phyloP scores from a whole-genome alignment of 2,113 vertebrate genomes.

The Bufo bufo region DNA sequence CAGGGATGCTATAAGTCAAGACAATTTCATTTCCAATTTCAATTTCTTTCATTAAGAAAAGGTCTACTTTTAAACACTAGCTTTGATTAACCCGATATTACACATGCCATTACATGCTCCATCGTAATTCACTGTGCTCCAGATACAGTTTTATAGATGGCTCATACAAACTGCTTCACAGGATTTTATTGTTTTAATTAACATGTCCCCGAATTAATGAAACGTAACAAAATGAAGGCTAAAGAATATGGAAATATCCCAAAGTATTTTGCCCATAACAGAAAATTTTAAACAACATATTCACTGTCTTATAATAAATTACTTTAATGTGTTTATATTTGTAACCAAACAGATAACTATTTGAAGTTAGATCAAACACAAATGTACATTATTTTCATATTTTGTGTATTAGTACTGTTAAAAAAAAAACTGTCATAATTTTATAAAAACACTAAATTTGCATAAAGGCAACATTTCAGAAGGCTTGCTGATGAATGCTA shows the following conservation, averaged over 20 bases:
- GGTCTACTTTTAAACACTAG: slow-evolving; percentile 27
- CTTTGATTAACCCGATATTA: slow-evolving; percentile 45
- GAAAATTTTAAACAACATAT: not conserved
- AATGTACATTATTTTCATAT: slow-evolving; percentile 8
- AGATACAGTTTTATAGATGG: slow-evolving; percentile 30
- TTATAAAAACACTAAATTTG: not conserved
- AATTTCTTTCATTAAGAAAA: slow-evolving; percentile 18
- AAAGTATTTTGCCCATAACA: not conserved
- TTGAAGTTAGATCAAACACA: slow-evolving; percentile 14
- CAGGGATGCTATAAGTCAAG: slow-evolving; percentile 11
- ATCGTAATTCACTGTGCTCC: slow-evolving; percentile 45
- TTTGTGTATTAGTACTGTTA: not conserved
- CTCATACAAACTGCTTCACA: slow-evolving; percentile 21
- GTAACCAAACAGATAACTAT: not conserved
- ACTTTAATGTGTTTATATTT: not conserved
- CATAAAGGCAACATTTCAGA: not conserved
- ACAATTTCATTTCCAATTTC: slow-evolving; percentile 41
- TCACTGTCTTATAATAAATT: not conserved
- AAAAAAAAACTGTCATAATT: not conserved
- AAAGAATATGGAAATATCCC: slow-evolving; percentile 1
- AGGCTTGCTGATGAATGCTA: not conserved
- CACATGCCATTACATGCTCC: slow-evolving; percentile 36
- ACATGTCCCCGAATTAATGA: slow-evolving; percentile 32
- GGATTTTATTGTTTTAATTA: slow-evolving; percentile 50
- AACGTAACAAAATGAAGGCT: not conserved